A percentile compares a stretch with the other conserved stretches of the same genome.
Evolutionary conservation across 2,113 vertebrate genomes (phyloP).

Genomic region (Cyanoramphus novaezelandiae): DNA sequence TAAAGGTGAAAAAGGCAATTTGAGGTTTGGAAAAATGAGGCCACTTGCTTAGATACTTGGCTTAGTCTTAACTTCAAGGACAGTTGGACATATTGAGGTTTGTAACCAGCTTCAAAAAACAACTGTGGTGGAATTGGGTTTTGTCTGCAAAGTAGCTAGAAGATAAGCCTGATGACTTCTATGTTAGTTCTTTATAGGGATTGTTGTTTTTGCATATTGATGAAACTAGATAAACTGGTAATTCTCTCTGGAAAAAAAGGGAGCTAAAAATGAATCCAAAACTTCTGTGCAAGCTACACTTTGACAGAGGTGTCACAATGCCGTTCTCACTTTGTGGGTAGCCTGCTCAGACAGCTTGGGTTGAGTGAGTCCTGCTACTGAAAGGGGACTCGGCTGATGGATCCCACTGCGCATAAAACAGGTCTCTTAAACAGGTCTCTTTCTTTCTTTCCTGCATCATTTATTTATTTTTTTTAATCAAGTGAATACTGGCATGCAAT

Average conservation of each 20-base stretch:
- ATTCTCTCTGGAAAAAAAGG: not conserved
- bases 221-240: not conserved
- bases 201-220: not conserved
- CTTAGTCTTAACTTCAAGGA: not conserved
- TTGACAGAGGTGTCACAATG: fast-evolving
- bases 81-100: not conserved
- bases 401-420: not conserved
- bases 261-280: not conserved
- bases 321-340: not conserved
- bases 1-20: conserved; percentile 13
- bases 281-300: not conserved
- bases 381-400: not conserved
- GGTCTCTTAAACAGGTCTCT: fast-evolving
- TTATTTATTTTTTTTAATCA: not conserved
- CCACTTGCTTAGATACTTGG: not conserved
- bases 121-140: not conserved
- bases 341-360: not conserved
- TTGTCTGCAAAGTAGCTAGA: not conserved
- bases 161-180: not conserved
- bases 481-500: not conserved
- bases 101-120: not conserved
- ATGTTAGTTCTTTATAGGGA: too few species aligned
- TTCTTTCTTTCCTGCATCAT: too few species aligned
- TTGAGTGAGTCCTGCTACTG: not conserved
- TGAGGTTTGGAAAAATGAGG: not conserved